Conservation (phyloP, 2,888 invertebrate genomes). For the Callyntrura guangdongensis region DNA sequence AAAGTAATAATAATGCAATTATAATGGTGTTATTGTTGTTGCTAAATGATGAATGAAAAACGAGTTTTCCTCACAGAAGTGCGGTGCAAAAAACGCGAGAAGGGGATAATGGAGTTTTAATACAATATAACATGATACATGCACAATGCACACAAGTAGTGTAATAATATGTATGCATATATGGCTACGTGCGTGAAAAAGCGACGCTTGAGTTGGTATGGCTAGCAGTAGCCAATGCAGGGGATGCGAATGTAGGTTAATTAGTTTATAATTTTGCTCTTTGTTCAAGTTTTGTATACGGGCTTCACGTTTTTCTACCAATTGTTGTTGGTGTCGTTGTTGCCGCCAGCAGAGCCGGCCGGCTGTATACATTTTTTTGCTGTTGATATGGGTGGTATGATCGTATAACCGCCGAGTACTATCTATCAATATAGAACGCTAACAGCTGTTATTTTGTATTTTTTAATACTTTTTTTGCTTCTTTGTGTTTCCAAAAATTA, state of each 20-base stretch:
- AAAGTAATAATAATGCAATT: constrained; percentile 4
- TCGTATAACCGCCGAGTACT: not conserved
- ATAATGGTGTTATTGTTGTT: constrained; percentile 5
- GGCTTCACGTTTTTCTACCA: not conserved
- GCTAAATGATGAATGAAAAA: constrained; percentile 40
- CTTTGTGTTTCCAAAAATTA: constrained; percentile 48
- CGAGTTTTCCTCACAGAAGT: constrained; percentile 21
- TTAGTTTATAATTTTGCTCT: constrained; percentile 57
- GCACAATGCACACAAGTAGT: no score
- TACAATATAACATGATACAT: constrained; percentile 44
- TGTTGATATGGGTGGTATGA: not conserved
- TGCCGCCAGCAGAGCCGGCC: constrained; percentile 18
- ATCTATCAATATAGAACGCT: not conserved
- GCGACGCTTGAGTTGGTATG: not conserved
- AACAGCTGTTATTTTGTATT: constrained; percentile 16
- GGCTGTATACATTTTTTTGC: not conserved
- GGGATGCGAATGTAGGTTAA: constrained; percentile 51
- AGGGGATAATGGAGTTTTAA: constrained; percentile 55
- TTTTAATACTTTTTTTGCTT: not conserved
- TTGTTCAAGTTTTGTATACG: no score
- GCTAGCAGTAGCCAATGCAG: not conserved
- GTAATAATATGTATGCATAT: no score
- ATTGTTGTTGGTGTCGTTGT: not conserved
- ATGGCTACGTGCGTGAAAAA: not conserved
- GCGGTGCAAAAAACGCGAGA: constrained; percentile 42